Conservation (phyloP, 2,113 vertebrate genomes). For the Myotis yumanensis region DNA sequence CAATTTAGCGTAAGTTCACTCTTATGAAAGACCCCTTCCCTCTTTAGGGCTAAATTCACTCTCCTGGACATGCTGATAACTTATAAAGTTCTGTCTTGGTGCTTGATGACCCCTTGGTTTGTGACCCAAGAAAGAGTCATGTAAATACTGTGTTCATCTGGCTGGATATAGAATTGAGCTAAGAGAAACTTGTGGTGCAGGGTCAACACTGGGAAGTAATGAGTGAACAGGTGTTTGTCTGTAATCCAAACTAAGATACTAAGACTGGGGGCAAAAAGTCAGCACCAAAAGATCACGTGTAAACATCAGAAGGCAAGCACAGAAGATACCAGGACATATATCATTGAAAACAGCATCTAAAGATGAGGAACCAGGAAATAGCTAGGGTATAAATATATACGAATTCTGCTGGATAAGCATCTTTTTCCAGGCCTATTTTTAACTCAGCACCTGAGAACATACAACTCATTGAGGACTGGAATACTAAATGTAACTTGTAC, state of each 20-base stretch:
- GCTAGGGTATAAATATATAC: neutral
- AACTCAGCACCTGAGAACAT: neutral
- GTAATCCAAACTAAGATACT: slow-evolving; percentile 13
- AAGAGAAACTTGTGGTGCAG: neutral
- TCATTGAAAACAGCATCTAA: neutral
- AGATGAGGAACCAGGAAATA: neutral
- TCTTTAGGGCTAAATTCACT: neutral
- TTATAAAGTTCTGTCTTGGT: neutral
- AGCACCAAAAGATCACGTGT: slow-evolving; percentile 17
- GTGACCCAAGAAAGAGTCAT: neutral
- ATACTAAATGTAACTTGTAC: neutral
- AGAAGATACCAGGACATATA: neutral
- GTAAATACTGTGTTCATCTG: slow-evolving; percentile 6
- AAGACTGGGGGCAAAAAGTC: slow-evolving; percentile 29
- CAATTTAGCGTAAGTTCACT: neutral
- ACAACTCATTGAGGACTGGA: neutral
- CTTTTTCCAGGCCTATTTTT: neutral
- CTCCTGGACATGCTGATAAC: neutral
- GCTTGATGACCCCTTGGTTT: neutral
- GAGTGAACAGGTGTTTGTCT: slow-evolving; percentile 45
- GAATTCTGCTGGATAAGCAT: neutral
- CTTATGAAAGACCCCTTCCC: neutral
- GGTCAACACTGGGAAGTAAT: slow-evolving; percentile 18
- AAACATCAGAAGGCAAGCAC: slow-evolving; percentile 45
- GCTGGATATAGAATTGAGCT: neutral